Conservation (phyloP, 2,113 vertebrate genomes). For the Hymenochirus boettgeri region DNA sequence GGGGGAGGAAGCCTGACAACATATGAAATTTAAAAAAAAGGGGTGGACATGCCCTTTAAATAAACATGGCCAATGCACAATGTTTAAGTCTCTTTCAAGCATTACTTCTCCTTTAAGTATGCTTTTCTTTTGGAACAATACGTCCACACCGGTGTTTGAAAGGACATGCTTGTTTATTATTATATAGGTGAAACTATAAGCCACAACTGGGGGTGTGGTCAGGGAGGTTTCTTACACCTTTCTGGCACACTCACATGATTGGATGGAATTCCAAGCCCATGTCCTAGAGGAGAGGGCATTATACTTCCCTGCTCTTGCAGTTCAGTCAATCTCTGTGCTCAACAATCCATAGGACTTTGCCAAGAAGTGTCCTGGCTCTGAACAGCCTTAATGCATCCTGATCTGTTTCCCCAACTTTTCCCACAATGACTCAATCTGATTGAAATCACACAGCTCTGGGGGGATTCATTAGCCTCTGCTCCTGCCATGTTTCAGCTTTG, state of each 20-base stretch:
- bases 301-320: constrained; percentile 1
- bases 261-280: constrained; percentile 8
- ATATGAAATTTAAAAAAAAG: no score
- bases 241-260: neutral
- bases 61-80: no score
- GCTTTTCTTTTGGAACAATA: neutral
- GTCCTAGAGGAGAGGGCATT: neutral
- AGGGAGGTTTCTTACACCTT: constrained; percentile 10
- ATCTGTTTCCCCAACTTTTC: constrained; percentile 52
- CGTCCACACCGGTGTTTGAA: neutral
- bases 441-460: constrained; percentile 52
- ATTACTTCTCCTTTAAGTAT: neutral
- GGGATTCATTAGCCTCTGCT: constrained; percentile 51
- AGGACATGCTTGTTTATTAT: neutral
- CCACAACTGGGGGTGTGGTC: neutral
- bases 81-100: neutral
- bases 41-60: no score
- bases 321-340: constrained; percentile 13
- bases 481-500: constrained; percentile 46
- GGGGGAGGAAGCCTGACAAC: no score
- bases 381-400: constrained; percentile 45
- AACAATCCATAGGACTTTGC: constrained; percentile 19
- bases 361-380: constrained; percentile 25
- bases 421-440: constrained; percentile 55
- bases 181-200: neutral